Base-by-base conservation (phyloP, 1,140 invertebrate species). In the Penaeus japonicus region DNA sequence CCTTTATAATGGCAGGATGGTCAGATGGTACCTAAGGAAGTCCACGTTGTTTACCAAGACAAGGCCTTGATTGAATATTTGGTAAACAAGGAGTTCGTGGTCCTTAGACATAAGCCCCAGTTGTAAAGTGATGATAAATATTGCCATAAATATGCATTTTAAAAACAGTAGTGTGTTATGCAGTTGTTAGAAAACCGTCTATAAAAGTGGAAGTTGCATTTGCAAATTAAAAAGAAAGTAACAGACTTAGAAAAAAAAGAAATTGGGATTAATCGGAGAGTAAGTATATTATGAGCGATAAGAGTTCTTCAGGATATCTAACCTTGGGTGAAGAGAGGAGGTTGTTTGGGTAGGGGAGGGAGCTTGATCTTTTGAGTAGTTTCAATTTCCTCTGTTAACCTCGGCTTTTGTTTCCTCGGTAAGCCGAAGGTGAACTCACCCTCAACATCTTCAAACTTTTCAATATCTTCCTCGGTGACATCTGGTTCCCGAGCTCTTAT, bases 351-450 rank as follows among this genome's bases (percentile, higher is more conserved):
- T 53, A 85, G 75, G 75, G 90, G 84, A 57, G 89, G 89, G 75
- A 91, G 91, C 84, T 89, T 90, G 39, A 91, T 70, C 20, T 90
- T 89, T 59, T 89, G 59, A 18, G 89, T 89, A 10, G 80, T 77
- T 87, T 90, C 90, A 32, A 91, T 90, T 89, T 92, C 92, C 84
- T 91, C 91, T 18, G 91, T 89, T 70, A 91, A 83, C 57, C 89
- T 89, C 53, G 87, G 73, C 73, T 92, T 91, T 79, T 91, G 82
- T 77, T 84, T 91, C 10, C 90, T 80, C 24, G 91, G 84, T 17
- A 92, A 59, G 35, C 90, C 90, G 39, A 92, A 85, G 32, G 91
- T 92, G 57, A 92, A 91, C 79, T 91, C 87, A 84, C 91, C 91
- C 83, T 92, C 91, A 55, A 91, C 91, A 57, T 92, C 91, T 73